Conservation (phyloP, 2,797 vertebrate species). For the Chelon labrosus region DNA sequence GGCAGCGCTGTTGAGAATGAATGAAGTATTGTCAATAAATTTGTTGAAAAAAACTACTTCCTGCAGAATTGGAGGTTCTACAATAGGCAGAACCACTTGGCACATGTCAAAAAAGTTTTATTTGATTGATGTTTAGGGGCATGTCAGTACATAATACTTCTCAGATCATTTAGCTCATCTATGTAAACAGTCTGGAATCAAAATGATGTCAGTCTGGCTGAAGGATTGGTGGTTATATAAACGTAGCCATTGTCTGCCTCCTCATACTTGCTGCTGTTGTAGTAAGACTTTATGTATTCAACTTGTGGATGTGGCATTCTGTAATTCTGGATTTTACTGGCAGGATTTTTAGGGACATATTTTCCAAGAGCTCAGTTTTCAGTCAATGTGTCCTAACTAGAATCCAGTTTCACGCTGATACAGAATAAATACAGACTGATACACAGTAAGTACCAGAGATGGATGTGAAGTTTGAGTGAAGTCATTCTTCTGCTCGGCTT, state of each 20-base stretch:
- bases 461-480: conserved; percentile 3
- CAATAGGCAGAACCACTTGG: too few species aligned
- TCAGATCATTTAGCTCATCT: too few species aligned
- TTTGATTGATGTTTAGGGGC: too few species aligned
- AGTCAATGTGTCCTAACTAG: neutral
- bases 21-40: too few species aligned
- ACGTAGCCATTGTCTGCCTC: neutral
- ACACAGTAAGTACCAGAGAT: neutral
- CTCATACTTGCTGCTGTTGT: neutral
- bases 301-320: neutral
- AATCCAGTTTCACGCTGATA: neutral
- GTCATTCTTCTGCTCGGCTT: conserved; percentile 1
- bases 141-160: too few species aligned
- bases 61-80: too few species aligned
- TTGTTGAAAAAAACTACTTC: too few species aligned
- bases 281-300: neutral
- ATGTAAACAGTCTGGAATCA: too few species aligned
- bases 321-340: neutral
- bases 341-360: neutral
- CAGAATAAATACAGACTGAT: neutral
- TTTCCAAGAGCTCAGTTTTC: neutral
- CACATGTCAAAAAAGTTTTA: too few species aligned
- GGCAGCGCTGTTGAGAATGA: too few species aligned
- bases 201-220: too few species aligned
- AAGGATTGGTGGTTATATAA: neutral